Percentiles rank a stretch among this genome's conserved stretches.
phyloP scores from a whole-genome alignment of 2,797 vertebrate species.

The Champsocephalus esox region DNA sequence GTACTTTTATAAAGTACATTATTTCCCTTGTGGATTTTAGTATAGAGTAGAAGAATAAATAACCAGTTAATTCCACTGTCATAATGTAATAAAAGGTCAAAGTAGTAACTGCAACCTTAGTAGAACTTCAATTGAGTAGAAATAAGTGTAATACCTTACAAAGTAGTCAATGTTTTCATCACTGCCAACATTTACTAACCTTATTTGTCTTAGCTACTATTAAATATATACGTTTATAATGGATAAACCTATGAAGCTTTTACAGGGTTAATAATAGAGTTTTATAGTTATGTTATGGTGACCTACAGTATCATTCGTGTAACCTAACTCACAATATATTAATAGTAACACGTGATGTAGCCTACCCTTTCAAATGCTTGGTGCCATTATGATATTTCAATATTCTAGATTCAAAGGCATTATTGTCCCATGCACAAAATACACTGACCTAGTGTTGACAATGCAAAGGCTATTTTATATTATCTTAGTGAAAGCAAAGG shows the following conservation, averaged over 20 bases:
- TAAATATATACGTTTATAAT: not conserved
- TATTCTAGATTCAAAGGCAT: too few species aligned
- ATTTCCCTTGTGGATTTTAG: too few species aligned
- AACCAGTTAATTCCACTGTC: not conserved
- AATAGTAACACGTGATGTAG: not conserved
- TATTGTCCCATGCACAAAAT: too few species aligned
- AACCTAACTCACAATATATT: not conserved
- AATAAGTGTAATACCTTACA: not conserved
- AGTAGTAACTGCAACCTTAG: not conserved
- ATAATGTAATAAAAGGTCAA: not conserved
- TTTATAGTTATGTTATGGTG: not conserved
- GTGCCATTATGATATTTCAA: too few species aligned
- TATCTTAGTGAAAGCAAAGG: not conserved
- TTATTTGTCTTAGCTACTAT: not conserved
- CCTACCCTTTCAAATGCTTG: not conserved
- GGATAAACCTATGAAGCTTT: not conserved
- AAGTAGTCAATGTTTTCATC: not conserved
- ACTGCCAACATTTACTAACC: not conserved
- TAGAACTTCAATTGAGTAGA: not conserved
- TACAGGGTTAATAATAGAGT: not conserved
- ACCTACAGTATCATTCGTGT: conserved; percentile 3
- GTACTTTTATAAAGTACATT: too few species aligned
- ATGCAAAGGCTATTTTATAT: not conserved
- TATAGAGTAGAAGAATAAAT: too few species aligned
- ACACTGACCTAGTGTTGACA: too few species aligned